These are phyloP conservation scores for Cantharis flavilabris DNA, from an alignment of 2,888 invertebrate genomes.

Conservation along the genomic window DNA sequence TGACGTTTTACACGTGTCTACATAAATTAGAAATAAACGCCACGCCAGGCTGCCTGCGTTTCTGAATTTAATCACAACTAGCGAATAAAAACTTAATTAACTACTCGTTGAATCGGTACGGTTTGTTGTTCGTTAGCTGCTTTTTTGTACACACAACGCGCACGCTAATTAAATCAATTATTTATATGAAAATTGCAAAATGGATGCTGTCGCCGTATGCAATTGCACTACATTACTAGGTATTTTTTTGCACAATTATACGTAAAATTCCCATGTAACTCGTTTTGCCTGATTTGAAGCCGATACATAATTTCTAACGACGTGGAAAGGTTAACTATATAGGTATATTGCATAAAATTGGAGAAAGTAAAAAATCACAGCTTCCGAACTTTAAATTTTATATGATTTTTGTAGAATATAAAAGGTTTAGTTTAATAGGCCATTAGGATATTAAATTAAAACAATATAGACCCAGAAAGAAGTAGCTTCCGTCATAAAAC, in stretches of 20 bases:
- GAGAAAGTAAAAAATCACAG: constrained; percentile 16
- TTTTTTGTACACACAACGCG: constrained; percentile 16
- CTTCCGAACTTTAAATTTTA: constrained; percentile 32
- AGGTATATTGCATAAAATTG: neutral
- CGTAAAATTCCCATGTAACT: constrained; percentile 50
- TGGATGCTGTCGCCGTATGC: constrained; percentile 39
- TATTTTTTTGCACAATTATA: constrained; percentile 41
- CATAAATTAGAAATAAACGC: constrained; percentile 18
- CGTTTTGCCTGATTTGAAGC: constrained; percentile 18
- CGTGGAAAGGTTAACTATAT: neutral
- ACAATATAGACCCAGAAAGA: constrained; percentile 29
- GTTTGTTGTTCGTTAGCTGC: constrained; percentile 17
- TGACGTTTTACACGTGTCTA: constrained; percentile 4
- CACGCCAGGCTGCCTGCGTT: constrained; percentile 7
- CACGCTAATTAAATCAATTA: constrained; percentile 45
- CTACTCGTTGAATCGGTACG: constrained; percentile 18
- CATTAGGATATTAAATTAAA: constrained; percentile 33
- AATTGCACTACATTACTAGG: constrained; percentile 30
- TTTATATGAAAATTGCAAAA: constrained; percentile 43
- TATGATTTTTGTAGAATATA: constrained; percentile 30
- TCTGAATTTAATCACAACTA: constrained; percentile 16
- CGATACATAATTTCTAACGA: constrained; percentile 1
- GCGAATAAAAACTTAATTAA: constrained; percentile 29
- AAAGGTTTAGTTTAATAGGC: constrained; percentile 30
- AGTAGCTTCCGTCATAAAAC: constrained; percentile 29